Conservation (phyloP, 2,797 vertebrate species). For the Rhincodon typus region DNA sequence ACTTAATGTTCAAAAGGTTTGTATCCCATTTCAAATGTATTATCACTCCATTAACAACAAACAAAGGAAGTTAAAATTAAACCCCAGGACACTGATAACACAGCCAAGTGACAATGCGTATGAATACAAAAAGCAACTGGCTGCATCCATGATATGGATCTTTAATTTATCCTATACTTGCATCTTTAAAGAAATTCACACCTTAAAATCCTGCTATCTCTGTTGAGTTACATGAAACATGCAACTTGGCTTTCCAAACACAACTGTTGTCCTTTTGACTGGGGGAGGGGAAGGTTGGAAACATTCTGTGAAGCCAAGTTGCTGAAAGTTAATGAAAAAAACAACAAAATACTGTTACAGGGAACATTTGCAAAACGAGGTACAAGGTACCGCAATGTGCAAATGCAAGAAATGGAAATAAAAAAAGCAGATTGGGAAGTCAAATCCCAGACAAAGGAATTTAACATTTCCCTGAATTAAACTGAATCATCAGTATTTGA, state of each 20-base stretch:
- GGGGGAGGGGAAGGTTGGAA: background rate
- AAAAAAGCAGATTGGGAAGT: background rate
- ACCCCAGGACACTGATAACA: background rate
- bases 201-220: background rate
- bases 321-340: background rate
- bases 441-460: constrained; percentile 11
- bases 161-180: background rate
- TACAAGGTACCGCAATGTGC: background rate
- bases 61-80: background rate
- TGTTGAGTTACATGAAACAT: background rate
- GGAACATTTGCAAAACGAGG: background rate
- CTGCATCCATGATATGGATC: background rate
- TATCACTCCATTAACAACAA: background rate
- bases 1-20: background rate
- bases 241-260: background rate
- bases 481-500: constrained; percentile 22
- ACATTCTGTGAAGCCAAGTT: background rate
- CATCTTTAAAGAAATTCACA: background rate
- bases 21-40: background rate
- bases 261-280: background rate
- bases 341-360: background rate
- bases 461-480: constrained; percentile 14
- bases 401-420: background rate
- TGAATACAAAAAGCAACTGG: background rate
- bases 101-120: background rate